Conservation (phyloP, 2,888 invertebrate genomes). For the Cacoxenus indagator region DNA sequence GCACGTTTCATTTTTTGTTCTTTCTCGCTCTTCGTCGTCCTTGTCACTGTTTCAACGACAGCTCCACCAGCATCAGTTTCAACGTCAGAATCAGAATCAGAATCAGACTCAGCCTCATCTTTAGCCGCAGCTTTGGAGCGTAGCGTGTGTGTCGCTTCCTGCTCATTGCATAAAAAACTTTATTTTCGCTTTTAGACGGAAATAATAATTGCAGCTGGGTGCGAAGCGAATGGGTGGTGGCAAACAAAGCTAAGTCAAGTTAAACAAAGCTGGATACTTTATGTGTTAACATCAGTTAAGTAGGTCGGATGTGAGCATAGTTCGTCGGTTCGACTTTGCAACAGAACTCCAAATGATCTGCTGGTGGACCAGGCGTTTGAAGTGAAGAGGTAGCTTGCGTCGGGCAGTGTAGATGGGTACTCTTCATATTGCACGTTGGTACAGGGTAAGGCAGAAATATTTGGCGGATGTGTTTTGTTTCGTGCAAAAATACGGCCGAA, state of each 20-base stretch:
- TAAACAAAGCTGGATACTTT: background rate
- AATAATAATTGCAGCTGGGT: conserved; percentile 56
- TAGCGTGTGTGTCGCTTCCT: conserved; percentile 48
- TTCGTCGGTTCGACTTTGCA: no score
- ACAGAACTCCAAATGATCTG: no score
- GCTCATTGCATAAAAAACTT: conserved; percentile 54
- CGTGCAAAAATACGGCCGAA: no score
- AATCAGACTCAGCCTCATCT: background rate
- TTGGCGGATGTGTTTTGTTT: no score
- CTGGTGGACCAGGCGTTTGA: no score
- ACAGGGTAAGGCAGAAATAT: no score
- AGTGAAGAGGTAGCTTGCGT: no score
- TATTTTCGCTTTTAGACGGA: conserved; percentile 56
- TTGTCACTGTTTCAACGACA: no score
- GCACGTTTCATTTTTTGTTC: conserved; percentile 21
- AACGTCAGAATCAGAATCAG: background rate
- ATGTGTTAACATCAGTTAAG: no score
- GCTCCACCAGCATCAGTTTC: background rate
- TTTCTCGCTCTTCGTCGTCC: conserved; percentile 45
- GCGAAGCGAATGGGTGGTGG: background rate
- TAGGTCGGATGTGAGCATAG: no score
- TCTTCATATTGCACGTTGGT: no score
- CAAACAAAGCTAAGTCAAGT: background rate
- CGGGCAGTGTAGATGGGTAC: no score
- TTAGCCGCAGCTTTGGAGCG: background rate